Evolutionary conservation across 2,797 vertebrate species (phyloP).

Genomic region (Lemur catta): DNA sequence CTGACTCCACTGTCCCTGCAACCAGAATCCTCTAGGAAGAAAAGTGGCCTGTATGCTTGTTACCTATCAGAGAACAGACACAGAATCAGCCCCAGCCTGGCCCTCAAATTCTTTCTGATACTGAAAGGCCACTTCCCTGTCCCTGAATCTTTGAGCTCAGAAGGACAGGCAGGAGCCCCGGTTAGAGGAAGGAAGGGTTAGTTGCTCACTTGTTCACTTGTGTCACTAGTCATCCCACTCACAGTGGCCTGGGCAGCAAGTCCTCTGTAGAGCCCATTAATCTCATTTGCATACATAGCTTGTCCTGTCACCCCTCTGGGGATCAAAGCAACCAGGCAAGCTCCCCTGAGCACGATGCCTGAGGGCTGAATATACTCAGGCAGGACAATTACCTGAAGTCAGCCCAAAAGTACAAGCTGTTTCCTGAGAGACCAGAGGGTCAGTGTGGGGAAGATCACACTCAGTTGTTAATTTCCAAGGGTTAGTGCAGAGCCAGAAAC

Average conservation of each 20-base stretch:
- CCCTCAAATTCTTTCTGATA: not conserved
- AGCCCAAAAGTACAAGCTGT: not conserved
- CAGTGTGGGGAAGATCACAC: not conserved
- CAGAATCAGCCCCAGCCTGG: not conserved
- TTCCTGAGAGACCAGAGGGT: not conserved
- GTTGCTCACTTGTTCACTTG: not conserved
- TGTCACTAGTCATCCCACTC: not conserved
- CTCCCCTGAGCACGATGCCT: not conserved
- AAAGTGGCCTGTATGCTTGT: not conserved
- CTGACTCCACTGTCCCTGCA: not conserved
- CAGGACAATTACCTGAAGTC: not conserved
- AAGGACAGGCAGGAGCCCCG: not conserved
- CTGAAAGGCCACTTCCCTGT: not conserved
- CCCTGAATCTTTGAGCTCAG: not conserved
- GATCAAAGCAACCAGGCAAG: not conserved
- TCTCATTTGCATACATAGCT: not conserved
- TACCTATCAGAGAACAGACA: not conserved
- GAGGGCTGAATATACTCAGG: not conserved
- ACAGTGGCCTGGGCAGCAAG: not conserved
- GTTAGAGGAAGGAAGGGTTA: not conserved
- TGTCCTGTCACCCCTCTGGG: not conserved
- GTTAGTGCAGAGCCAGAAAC: not conserved
- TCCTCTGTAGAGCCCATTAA: not conserved
- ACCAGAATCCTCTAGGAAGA: not conserved
- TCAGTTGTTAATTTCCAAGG: conserved; percentile 7